Conservation (phyloP, 2,888 invertebrate species). For the Spodoptera picta region DNA sequence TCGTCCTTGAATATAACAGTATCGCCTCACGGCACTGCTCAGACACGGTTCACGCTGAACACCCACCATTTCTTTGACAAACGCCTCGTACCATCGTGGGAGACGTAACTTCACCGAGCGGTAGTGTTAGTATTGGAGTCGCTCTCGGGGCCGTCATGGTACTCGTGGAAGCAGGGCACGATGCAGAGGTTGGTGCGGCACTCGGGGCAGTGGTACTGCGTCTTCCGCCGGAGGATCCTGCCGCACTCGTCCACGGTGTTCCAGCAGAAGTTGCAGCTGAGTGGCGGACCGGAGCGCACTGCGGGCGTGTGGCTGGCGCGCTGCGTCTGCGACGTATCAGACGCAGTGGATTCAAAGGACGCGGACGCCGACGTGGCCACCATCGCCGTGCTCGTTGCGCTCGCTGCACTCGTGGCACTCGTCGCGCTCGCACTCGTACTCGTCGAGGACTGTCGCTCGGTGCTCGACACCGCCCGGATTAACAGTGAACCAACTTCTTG, state of each 20-base stretch:
- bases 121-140: constrained; percentile 59
- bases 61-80: constrained; percentile 50
- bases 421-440: constrained; percentile 47
- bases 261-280: constrained; percentile 97
- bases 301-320: constrained; percentile 95
- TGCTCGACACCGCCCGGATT: constrained; percentile 69
- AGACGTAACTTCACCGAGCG: constrained; percentile 63
- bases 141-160: constrained; percentile 90
- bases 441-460: constrained; percentile 64
- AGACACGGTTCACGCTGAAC: constrained; percentile 16
- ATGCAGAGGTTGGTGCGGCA: constrained; percentile 96
- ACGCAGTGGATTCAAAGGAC: constrained; percentile 50
- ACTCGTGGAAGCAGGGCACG: constrained; percentile 96
- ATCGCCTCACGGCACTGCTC: background rate
- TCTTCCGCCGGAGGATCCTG: constrained; percentile 94
- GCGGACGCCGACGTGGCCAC: constrained; percentile 47
- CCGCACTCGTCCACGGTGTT: constrained; percentile 95
- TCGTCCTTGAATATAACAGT: background rate
- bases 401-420: too few species aligned
- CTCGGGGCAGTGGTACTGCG: constrained; percentile 96
- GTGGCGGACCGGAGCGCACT: constrained; percentile 93
- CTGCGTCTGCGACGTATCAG: constrained; percentile 62
- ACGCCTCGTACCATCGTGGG: constrained; percentile 17
- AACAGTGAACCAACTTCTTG: constrained; percentile 68
- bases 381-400: too few species aligned